Base-by-base conservation (phyloP, 2,113 vertebrate species). In the Chaetodon trifascialis region DNA sequence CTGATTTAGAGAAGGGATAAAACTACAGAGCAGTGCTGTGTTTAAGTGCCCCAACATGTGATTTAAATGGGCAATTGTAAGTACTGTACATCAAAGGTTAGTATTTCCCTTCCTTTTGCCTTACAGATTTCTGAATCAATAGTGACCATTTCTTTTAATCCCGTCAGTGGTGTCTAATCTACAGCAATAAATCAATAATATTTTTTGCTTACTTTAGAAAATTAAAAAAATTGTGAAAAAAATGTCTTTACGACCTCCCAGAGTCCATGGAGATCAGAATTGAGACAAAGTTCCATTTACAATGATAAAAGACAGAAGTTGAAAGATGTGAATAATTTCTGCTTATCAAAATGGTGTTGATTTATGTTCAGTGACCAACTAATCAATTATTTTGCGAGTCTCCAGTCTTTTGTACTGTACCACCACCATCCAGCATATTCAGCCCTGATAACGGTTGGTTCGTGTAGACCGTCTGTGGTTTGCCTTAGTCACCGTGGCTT, bases 381-480 rank as follows among this genome's bases (percentile, higher is more conserved):
- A 2, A 74, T 23, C 1, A 5, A 49, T 21, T 44, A 46, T 12
- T 40, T 1, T 30, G 21, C 12, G 1, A 3, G 17, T 66, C 38
- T 68, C 12, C 4, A 3, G 17, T 66, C 38, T 73, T 51, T 34
- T 34, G 19, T 8, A 23, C 5, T 80, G 36, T 25, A 52, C 25
- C 40, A 62, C 55, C 54, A 70, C 51, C 9, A 21, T 23, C 21
- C 11, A 72, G 36, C 38, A 38, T 1, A 51, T 40, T 62, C 44
- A 76, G 30, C 69, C 42, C 6, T 55, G 44, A 34, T n/a, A 30
- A 34, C 36, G 49, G 36, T 15, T 60, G 46, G 63, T 81, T 82
- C 75, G 14, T 84, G 66, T 68, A 73, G 52, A 47, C 17, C 25
- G n/a, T 70, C 71, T 89, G 83, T 83, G 84, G 87, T 82, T 76